Conservation (phyloP, 2,797 vertebrate genomes). For the Macropodus opercularis region DNA sequence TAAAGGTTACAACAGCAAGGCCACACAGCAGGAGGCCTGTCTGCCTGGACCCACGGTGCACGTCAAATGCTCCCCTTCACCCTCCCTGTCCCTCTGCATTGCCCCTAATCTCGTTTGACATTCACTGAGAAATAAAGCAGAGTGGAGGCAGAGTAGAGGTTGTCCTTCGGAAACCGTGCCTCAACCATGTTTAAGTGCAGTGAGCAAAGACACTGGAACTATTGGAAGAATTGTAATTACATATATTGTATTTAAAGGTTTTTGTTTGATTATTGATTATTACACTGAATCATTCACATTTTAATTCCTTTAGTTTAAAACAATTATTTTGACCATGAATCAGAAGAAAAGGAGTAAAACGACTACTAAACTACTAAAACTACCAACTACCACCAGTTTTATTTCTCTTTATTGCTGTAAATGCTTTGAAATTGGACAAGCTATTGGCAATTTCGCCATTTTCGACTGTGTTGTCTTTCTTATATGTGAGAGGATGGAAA, state of each 20-base stretch:
- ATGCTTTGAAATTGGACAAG: too few species aligned
- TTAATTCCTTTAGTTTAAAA: not conserved
- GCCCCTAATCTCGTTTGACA: slow-evolving; percentile 67
- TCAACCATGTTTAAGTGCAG: slow-evolving; percentile 52
- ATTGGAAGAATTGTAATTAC: not conserved
- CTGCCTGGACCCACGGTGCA: slow-evolving; percentile 51
- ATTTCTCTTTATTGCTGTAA: too few species aligned
- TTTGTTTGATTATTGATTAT: not conserved
- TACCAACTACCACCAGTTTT: too few species aligned
- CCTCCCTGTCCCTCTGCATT: slow-evolving; percentile 57
- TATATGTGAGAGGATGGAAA: too few species aligned
- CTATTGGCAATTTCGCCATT: too few species aligned
- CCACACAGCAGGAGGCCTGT: slow-evolving; percentile 71
- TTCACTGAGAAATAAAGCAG: slow-evolving; percentile 54
- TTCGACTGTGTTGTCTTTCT: too few species aligned
- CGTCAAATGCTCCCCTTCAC: slow-evolving; percentile 59
- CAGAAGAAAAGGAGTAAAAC: too few species aligned
- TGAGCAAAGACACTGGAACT: slow-evolving; percentile 6
- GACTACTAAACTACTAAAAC: too few species aligned
- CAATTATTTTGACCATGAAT: too few species aligned
- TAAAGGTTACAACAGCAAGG: slow-evolving; percentile 77
- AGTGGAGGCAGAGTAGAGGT: too few species aligned
- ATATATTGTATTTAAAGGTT: not conserved
- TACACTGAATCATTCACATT: not conserved
- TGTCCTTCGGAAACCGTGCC: slow-evolving; percentile 68